Percentiles rank a stretch among this genome's conserved stretches.
Conservation (phyloP, 2,888 invertebrate genomes). For the Acanthacorydalis orientalis region DNA sequence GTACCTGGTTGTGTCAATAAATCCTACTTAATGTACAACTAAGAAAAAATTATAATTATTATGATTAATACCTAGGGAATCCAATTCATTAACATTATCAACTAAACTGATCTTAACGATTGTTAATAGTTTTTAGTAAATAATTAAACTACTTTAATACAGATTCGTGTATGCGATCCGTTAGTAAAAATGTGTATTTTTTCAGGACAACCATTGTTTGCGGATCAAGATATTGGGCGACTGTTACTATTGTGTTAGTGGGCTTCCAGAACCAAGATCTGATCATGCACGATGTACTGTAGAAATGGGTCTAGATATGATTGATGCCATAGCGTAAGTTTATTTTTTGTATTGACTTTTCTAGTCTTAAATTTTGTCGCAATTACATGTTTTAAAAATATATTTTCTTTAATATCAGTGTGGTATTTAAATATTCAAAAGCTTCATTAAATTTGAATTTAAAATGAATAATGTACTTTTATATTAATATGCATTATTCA, state of each 20-base stretch:
- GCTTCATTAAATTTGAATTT: background rate
- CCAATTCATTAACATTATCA: no score
- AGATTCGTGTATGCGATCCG: no score
- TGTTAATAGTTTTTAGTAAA: no score
- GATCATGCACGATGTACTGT: slow-evolving; percentile 88
- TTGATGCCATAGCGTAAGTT: slow-evolving; percentile 67
- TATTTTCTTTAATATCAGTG: background rate
- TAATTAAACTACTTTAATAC: no score
- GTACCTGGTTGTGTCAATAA: no score
- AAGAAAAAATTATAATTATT: no score
- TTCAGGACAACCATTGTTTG: slow-evolving; percentile 65
- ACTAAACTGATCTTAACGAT: no score
- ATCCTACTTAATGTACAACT: no score
- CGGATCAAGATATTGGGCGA: slow-evolving; percentile 77
- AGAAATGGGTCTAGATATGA: slow-evolving; percentile 76
- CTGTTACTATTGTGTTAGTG: slow-evolving; percentile 87
- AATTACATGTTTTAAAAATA: background rate
- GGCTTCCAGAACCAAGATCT: slow-evolving; percentile 74
- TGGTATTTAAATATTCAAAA: no score
- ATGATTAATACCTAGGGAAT: no score
- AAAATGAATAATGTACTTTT: background rate
- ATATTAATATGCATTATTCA: no score
- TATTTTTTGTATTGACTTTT: background rate
- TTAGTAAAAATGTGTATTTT: no score
- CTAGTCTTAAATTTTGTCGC: background rate